Base-by-base conservation (phyloP, 2,888 invertebrate species). In the Coleophora flavipennella region DNA sequence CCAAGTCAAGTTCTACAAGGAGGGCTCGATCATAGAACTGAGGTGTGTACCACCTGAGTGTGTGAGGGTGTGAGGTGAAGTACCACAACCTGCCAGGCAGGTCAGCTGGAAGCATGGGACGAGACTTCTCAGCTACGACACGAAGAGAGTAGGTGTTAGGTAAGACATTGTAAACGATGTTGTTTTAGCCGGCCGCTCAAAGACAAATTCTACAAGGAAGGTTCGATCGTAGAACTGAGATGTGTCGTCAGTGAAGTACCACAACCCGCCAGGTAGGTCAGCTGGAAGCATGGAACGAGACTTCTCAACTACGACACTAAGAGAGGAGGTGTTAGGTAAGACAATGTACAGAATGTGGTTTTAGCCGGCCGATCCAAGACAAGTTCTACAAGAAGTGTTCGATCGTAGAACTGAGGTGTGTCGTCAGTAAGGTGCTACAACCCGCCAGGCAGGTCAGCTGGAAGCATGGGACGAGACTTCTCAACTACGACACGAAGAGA, bases 321-420 rank as follows among this genome's bases (percentile, higher is more conserved):
- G 55, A 86, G 93, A 40, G 93, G 93, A 28, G 93, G 93, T 44
- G 92, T 93, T 50, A 93, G 93, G 93, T 93, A 69, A 77, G n/a
- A n/a, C n/a, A n/a, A n/a, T n/a, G n/a, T n/a, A n/a, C n/a, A n/a
- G n/a, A n/a, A n/a, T n/a, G n/a, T n/a, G n/a, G n/a, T n/a, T n/a
- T n/a, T n/a, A n/a, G 93, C 11, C 87, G 90, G 27, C 88, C 90
- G n/a, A 31, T 89, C 92, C 89, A 89, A 46, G 92, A 93, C 77
- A 93, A 92, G 76, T 92, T 92, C 72, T 93, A 93, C 85, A 92
- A 93, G 67, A 90, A 91, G 52, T 93, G 93, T 27, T 92, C 92
- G 52, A 93, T 93, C 53, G 92, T 93, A 59, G 93, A 93, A 67
- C 85, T 94, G 42, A 89, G 92, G 55, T 94, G 94, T 65, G 89